Percentiles rank a stretch among this genome's conserved stretches.
Conservation (phyloP, 2,113 vertebrate genomes). For the Conger conger region DNA sequence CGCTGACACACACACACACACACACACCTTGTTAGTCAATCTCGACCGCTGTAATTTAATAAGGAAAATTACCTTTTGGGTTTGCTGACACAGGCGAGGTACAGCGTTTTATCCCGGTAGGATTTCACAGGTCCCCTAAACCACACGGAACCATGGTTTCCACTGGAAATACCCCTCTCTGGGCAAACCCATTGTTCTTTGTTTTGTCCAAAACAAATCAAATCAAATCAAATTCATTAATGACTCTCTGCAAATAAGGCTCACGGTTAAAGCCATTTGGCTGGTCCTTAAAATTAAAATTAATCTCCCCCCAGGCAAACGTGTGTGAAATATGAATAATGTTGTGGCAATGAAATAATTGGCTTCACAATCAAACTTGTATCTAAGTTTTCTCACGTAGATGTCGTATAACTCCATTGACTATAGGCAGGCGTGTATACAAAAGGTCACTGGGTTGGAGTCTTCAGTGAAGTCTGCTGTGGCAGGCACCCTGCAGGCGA, state of each 20-base stretch:
- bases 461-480: conserved; percentile 32
- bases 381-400: neutral
- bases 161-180: neutral
- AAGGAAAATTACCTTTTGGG: neutral
- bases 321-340: neutral
- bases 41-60: neutral
- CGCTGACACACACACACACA: conserved; percentile 13
- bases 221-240: neutral
- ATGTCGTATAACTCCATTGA: neutral
- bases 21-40: neutral
- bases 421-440: neutral
- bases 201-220: neutral
- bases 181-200: neutral
- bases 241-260: neutral
- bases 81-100: neutral
- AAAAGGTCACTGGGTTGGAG: conserved; percentile 40
- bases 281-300: neutral
- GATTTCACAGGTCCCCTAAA: neutral
- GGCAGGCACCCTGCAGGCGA: conserved; percentile 4
- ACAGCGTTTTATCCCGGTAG: neutral
- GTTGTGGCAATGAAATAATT: neutral
- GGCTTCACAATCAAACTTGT: neutral
- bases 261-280: neutral
- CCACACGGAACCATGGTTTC: neutral
- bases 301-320: neutral